Evolutionary conservation across 1,140 invertebrate genomes (phyloP).

Genomic region (Laupala kohalensis): DNA sequence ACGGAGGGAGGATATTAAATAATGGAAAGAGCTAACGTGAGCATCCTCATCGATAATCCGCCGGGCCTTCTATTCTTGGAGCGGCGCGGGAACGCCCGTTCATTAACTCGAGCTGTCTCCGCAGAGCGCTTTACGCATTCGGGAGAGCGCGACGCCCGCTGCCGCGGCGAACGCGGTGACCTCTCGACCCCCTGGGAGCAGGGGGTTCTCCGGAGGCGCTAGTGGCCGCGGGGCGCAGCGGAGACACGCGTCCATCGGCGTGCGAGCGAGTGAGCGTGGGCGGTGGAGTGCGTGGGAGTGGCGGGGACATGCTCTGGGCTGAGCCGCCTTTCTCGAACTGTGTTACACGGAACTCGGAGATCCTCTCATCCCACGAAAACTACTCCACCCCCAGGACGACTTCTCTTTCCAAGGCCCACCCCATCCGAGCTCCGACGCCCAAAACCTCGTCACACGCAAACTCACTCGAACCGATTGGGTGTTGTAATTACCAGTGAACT

Average conservation of each 20-base stretch:
- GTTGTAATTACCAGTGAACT: no score
- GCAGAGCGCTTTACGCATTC: background rate
- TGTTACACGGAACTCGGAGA: no score
- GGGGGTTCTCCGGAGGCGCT: background rate
- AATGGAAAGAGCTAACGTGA: background rate
- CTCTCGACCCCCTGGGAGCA: background rate
- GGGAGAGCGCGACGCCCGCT: background rate
- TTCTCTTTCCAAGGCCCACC: no score
- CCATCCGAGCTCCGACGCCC: no score
- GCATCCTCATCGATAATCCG: background rate
- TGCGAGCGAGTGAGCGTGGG: background rate
- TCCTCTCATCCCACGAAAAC: no score
- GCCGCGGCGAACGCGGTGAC: background rate
- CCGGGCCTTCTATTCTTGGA: background rate
- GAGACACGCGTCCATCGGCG: background rate
- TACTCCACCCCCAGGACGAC: no score
- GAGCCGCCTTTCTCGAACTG: no score
- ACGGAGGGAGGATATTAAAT: background rate
- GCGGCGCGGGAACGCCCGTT: background rate
- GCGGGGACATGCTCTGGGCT: no score
- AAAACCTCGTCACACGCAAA: no score
- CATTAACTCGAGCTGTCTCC: background rate
- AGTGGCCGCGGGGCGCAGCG: background rate
- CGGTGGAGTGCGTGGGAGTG: background rate
- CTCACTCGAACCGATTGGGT: no score